Evolutionary conservation across 2,888 invertebrate species (phyloP), one percentile per base, ranked within the genome.

Genomic region (Mamestra brassicae): DNA sequence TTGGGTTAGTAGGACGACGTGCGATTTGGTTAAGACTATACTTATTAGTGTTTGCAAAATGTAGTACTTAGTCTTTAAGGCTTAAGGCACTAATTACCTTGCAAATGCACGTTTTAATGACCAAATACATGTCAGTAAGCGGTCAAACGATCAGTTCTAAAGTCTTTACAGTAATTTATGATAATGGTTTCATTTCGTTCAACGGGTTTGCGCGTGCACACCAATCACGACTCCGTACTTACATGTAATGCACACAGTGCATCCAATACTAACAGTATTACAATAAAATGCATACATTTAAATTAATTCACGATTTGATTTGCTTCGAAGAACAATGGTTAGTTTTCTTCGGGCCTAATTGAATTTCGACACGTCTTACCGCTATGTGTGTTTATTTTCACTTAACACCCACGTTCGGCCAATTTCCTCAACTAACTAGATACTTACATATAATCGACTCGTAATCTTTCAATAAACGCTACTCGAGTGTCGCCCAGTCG

Each of bases 141-240:
- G 66, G 66, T 74, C 62, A 78, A 71, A 73, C 58, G 26, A 82
- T 77, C 52, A 64, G 54, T 71, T 74, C 66, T 67, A 65, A 70
- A 60, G 71, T 70, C 63, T 62, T 10, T 64, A 58, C 34, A 64
- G 50, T 60, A 64, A 66, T 71, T 74, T 71, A 68, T 74, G 45
- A 61, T 71, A 71, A 78, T 71, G 36, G 13, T 64, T 72, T 74
- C 60, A 79, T 67, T 83, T 71, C 64, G 67, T 75, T 61, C 63
- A 67, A 75, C 66, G 4, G 11, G 45, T 72, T 47, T 74, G 73
- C 81, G 81, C 83, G 75, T 81, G 83, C 65, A 52, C 68, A 67
- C 60, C 34, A 55, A 74, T 74, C 83, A 84, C 81, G 81, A 81
- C 70, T 72, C 42, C 8, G 34, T 70, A 52, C 69, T 61, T 45